Base-by-base conservation (phyloP, 2,113 vertebrate genomes). In the Pogonocichla stellata region DNA sequence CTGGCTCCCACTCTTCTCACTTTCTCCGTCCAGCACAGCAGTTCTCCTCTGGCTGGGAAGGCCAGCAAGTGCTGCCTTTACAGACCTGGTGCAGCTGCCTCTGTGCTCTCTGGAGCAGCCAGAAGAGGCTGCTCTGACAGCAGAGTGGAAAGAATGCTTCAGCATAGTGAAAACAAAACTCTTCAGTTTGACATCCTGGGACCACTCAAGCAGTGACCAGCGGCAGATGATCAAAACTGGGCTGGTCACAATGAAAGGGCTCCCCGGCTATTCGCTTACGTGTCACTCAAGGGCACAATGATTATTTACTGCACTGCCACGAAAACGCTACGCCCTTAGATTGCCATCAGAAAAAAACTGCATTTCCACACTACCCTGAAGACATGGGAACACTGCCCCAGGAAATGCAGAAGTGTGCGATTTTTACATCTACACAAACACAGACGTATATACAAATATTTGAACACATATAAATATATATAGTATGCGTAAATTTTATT, bases 71-170 rank as follows among this genome's bases (percentile, higher is more conserved):
- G 8, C 86, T 93, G 94, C 86, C 94, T 92, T 81, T 71, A 51
- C 64, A 42, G 71, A 77, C 43, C 71, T 25, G 77, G 72, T 8
- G 19, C 54, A 73, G 96, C 92, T 70, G 95, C 88, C 92, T 79
- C 95, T 94, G 93, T 62, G 67, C 95, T 80, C 90, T 95, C 71
- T 56, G 93, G 40, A 92, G 51, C 87, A 97, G 97, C 98, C 98
- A 97, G 97, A 98, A 98, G 97, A 96, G 97, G 98, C 97, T 98
- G 98, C 97, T 90, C 97, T 89, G 92, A 95, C 85, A 96, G 96
- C 95, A 40, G 88, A 95, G 77, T 97, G 97, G 95, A 96, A 96
- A 96, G 95, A 97, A 96, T 90, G 96, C 74, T 96, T 90, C 97
- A 97, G 97, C 97, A 90, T 86, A 87, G 93, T 60, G 88, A 96